phyloP scores from a whole-genome alignment of 2,797 vertebrate genomes.

The Pempheris klunzingeri region DNA sequence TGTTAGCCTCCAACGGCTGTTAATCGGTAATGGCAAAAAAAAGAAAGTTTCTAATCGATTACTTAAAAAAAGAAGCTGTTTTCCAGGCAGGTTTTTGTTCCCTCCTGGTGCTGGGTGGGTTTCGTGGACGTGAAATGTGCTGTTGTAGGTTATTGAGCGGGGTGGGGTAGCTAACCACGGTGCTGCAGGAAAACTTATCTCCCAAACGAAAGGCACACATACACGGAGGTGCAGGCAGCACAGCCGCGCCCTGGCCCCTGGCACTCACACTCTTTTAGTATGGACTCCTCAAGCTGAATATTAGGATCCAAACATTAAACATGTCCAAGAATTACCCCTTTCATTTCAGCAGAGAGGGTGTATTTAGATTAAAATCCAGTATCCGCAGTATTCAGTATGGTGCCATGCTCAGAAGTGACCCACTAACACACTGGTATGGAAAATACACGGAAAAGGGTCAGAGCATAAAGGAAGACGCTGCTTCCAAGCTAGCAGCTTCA shows the following conservation, averaged over 20 bases:
- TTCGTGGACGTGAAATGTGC: slow-evolving; percentile 42
- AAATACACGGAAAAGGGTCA: slow-evolving; percentile 14
- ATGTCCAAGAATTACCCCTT: neutral
- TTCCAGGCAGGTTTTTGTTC: neutral
- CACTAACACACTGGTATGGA: slow-evolving; percentile 44
- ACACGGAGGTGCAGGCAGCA: slow-evolving; percentile 66
- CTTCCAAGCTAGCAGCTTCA: slow-evolving; percentile 2
- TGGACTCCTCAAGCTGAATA: slow-evolving; percentile 15
- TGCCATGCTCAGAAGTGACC: slow-evolving; percentile 42
- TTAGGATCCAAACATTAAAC: neutral
- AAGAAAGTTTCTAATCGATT: slow-evolving; percentile 18
- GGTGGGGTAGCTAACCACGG: slow-evolving; percentile 76
- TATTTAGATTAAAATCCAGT: neutral
- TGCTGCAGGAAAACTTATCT: slow-evolving; percentile 79
- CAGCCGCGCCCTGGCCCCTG: slow-evolving; percentile 79
- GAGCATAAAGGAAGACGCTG: slow-evolving; percentile 5
- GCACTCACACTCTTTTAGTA: slow-evolving; percentile 28
- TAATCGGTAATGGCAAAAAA: too few relatives aligned
- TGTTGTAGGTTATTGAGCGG: slow-evolving; percentile 50
- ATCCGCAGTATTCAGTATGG: neutral
- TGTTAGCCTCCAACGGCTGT: slow-evolving; percentile 35
- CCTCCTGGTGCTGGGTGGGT: neutral
- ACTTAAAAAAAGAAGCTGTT: neutral
- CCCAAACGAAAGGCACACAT: slow-evolving; percentile 53
- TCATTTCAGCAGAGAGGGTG: neutral